Evolutionary conservation across 1,140 invertebrate genomes (phyloP).

Genomic region (Procambarus virginalis): DNA sequence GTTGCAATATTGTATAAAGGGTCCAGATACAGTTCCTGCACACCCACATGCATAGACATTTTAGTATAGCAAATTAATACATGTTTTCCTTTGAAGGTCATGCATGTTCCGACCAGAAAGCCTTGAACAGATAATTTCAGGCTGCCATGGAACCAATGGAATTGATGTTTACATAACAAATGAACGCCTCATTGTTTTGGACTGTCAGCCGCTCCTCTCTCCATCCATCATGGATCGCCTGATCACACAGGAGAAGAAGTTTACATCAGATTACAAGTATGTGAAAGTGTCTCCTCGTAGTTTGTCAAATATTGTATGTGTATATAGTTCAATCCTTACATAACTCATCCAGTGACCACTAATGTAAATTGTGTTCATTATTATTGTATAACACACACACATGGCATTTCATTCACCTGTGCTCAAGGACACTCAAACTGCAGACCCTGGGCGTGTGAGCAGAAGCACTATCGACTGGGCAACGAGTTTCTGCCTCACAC

Average conservation of each 20-base stretch:
- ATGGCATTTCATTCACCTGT: too few species aligned
- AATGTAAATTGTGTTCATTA: too few species aligned
- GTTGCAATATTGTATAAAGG: too few species aligned
- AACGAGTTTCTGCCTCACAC: too few species aligned
- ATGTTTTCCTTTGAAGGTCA: conserved; percentile 18
- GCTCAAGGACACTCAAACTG: too few species aligned
- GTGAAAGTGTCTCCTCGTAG: background rate
- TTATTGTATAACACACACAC: too few species aligned
- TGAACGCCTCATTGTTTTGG: conserved; percentile 80
- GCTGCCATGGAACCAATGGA: conserved; percentile 79
- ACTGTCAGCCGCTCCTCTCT: conserved; percentile 81
- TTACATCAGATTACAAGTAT: conserved; percentile 60
- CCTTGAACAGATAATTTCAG: conserved; percentile 70
- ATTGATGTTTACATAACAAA: conserved; percentile 81
- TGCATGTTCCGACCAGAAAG: conserved; percentile 64
- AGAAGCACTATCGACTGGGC: too few species aligned
- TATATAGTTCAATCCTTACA: too few species aligned
- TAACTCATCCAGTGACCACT: too few species aligned
- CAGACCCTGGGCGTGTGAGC: too few species aligned
- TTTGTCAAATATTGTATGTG: background rate
- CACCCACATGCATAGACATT: too few species aligned
- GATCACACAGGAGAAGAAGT: conserved; percentile 72
- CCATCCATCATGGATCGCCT: conserved; percentile 79
- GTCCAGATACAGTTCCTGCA: too few species aligned
- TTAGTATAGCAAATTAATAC: background rate